Evolutionary conservation across 2,797 vertebrate species (phyloP), one percentile per base, ranked within the genome.

Genomic region (Echeneis naucrates): DNA sequence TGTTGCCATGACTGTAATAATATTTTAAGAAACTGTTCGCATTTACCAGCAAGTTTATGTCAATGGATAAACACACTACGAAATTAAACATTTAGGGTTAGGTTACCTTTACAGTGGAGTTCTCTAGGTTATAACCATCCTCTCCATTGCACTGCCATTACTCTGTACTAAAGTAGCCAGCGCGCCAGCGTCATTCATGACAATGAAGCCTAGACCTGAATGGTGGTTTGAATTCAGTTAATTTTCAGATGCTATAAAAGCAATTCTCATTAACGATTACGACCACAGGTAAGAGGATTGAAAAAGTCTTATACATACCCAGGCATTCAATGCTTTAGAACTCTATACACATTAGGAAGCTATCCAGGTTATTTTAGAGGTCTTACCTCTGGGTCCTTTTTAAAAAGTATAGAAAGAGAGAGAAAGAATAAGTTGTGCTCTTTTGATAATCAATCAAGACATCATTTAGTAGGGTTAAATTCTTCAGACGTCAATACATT

Each of bases 21-120:
- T 93, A 90, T 94, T 89, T 92, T 94, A 91, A 93, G 89, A 93
- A 93, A 80, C 86, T 93, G 93, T 95, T 95, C 95, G 95, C 91
- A 94, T 94, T 96, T 96, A 95, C 94, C 91, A 94, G 94, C 95
- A 93, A 87, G 94, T 96, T 98, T 97, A 97, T 93, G 94, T 95
- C 96, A 91, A 94, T 90, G 74, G 82, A 91, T 92, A 87, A 95
- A 96, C 96, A 97, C 94, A 96, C 94, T 95, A 93, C 92, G 95
- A 96, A 97, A 96, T 96, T 95, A 96, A 95, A 98, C 94, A 98
- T 97, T 98, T 97, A 96, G 90, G 94, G 92, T 95, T 95, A 95
- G 91, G 95, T 98, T 98, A 98, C 97, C 97, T 98, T 98, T 92
- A 97, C 96, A 95, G 95, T 95, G 95, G 94, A 96, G 96, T 94